phyloP scores from a whole-genome alignment of 1,140 invertebrate genomes.

The Andrena cerasifolii region DNA sequence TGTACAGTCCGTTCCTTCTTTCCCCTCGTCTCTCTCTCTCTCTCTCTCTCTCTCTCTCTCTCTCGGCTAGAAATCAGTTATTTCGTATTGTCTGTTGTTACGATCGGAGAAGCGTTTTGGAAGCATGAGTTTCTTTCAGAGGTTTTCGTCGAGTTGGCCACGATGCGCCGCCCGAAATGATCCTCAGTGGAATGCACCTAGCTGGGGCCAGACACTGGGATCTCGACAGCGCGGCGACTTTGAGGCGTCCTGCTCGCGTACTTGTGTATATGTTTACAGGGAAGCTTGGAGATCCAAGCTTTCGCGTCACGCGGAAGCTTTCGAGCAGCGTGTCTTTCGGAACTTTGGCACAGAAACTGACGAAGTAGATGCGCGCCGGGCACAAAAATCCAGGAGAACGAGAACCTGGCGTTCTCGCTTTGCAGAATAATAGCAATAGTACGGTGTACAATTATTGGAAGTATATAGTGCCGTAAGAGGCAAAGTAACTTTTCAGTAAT shows the following conservation, averaged over 20 bases:
- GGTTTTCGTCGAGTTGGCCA: constrained; percentile 2
- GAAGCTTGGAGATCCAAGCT: neutral
- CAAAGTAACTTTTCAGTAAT: too few relatives aligned
- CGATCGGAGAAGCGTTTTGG: constrained; percentile 44
- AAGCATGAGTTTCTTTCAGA: constrained; percentile 49
- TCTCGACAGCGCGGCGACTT: neutral
- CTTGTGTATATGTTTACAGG: constrained; percentile 2
- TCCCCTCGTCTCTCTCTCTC: too few relatives aligned
- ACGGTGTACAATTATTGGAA: too few relatives aligned
- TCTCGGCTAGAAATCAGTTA: constrained; percentile 21
- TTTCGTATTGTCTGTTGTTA: constrained; percentile 60
- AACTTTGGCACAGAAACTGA: neutral
- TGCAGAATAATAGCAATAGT: too few relatives aligned
- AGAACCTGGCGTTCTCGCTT: too few relatives aligned
- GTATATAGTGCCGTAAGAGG: too few relatives aligned
- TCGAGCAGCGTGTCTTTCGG: too few relatives aligned
- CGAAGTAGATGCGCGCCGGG: too few relatives aligned
- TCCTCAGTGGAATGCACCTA: neutral
- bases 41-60: neutral
- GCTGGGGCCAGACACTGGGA: neutral
- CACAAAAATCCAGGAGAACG: too few relatives aligned
- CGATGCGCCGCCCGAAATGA: constrained; percentile 24
- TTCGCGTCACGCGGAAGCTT: too few relatives aligned
- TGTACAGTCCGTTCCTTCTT: too few relatives aligned
- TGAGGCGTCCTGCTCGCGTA: neutral